Evolutionary conservation across 2,888 invertebrate genomes (phyloP), one percentile per base, ranked within the genome.

Genomic region (Amblyteles armatorius): DNA sequence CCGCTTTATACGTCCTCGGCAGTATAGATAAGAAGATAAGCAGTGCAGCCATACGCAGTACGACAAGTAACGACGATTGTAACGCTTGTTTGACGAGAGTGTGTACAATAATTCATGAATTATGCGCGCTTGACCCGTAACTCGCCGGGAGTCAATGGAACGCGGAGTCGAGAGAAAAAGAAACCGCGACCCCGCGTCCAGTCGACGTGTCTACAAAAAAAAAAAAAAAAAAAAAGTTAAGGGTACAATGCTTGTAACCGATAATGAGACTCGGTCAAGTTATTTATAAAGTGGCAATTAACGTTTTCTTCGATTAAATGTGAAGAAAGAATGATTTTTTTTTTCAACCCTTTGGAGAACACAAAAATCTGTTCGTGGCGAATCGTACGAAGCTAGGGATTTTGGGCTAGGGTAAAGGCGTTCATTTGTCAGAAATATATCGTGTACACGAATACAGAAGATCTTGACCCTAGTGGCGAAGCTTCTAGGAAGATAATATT

Each of bases 401-500:
- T 57, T 57, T 57, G 13, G 4, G 11, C 40, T 40, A 3, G 44
- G 16, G 44, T 16, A 16, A 16, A 48, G 44, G 3, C 44, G 44
- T 16, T 16, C 5, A 16, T 48, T 13, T 13, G 3, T 48, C 4
- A 16, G 16, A 44, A 4, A 48, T 11, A 11, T 22, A 13, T 68
- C 26, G 67, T 22, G 76, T 11, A 40, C 26, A 50, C 48, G 52
- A 40, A 52, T 72, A 29, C 29, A 26, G 29, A 29, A 29, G 29
- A 52, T 72, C 22, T 40, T 26, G 73, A 88, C 86, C 83, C 83
- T 73, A 73, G 73, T 79, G 84, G 87, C 74, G 84, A 85, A 87
- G 86, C 88, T 93, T 93, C 92, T 90, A 90, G 88, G 93, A 93
- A 93, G 89, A 90, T 88, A 90, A 91, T 90, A 90, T 90, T 91